phyloP scores from a whole-genome alignment of 1,140 invertebrate genomes.

The Drosophila leontia region DNA sequence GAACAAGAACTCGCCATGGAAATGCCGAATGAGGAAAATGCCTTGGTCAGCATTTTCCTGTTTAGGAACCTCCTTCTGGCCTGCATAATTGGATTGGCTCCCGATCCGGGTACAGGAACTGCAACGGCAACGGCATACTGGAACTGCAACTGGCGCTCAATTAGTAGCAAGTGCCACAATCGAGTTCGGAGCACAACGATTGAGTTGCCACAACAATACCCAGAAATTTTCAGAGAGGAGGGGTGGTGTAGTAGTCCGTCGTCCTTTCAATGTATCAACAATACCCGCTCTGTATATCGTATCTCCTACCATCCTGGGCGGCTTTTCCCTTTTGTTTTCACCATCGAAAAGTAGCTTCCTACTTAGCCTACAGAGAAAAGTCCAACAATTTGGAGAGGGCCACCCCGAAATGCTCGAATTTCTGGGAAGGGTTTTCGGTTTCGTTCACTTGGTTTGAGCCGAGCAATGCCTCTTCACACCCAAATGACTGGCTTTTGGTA shows the following conservation, averaged over 20 bases:
- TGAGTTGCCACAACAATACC: conserved; percentile 50
- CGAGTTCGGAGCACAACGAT: conserved; percentile 38
- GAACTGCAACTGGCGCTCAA: conserved; percentile 29
- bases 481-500: conserved; percentile 19
- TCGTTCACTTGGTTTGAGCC: conserved; percentile 1
- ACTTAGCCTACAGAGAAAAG: conserved; percentile 40
- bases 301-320: conserved; percentile 3
- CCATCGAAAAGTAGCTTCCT: conserved; percentile 5
- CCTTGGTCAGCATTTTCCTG: conserved; percentile 57
- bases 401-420: conserved; percentile 54
- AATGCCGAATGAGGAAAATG: conserved; percentile 42
- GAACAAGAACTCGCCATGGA: conserved; percentile 14
- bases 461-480: conserved; percentile 24
- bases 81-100: conserved; percentile 76
- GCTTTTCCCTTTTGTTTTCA: neutral
- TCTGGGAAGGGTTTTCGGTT: conserved; percentile 49
- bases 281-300: conserved; percentile 15
- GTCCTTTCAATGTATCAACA: conserved; percentile 53
- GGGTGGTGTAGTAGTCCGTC: neutral
- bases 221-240: conserved; percentile 12
- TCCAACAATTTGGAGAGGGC: conserved; percentile 18
- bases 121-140: neutral
- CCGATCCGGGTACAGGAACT: conserved; percentile 12
- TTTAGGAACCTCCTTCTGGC: conserved; percentile 30
- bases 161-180: conserved; percentile 53